Base-by-base conservation (phyloP, 2,113 vertebrate species). In the Scortum barcoo region DNA sequence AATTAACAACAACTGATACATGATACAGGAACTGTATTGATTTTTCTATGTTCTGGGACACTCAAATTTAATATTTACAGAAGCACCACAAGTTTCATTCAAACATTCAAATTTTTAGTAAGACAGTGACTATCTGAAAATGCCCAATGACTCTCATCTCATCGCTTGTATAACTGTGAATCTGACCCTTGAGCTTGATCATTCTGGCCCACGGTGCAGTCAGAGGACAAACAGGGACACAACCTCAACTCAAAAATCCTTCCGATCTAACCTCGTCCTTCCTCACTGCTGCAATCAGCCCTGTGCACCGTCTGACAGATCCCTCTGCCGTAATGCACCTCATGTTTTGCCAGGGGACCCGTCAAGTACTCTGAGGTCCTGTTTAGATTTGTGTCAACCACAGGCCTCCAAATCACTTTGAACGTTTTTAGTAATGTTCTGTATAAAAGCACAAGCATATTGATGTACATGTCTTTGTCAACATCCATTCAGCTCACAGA, bases 401-500 rank as follows among this genome's bases (percentile, higher is more conserved):
- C 91, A 93, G 89, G 90, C 85, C 91, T 83, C 78, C 60, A 89
- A 88, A 94, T 93, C 93, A 88, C 90, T 95, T 88, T 89, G 86
- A 92, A 87, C 76, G 75, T 89, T 90, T 86, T 91, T 84, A 72
- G 87, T 88, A 91, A 88, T 76, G 91, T 80, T 86, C 72, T 92
- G 89, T 93, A 86, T 80, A 83, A 91, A 91, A 88, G 87, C 82
- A 86, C 38, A 67, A 72, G 85, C 68, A 86, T 90, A 92, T 91
- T 92, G 93, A 95, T 87, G 87, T 92, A 77, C 91, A 92, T 88
- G 93, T 94, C 89, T 93, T 90, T 94, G 92, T 95, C 93, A 95
- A 87, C 93, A 94, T 91, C 79, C 69, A 90, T 93, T 89, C 69
- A 53, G 67, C 78, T 92, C 83, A 85, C 87, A 84, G 71, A 85